Conservation (phyloP, 37 sponge, comb jelly and placozoan species). For the Cladorhizidae sp. region DNA sequence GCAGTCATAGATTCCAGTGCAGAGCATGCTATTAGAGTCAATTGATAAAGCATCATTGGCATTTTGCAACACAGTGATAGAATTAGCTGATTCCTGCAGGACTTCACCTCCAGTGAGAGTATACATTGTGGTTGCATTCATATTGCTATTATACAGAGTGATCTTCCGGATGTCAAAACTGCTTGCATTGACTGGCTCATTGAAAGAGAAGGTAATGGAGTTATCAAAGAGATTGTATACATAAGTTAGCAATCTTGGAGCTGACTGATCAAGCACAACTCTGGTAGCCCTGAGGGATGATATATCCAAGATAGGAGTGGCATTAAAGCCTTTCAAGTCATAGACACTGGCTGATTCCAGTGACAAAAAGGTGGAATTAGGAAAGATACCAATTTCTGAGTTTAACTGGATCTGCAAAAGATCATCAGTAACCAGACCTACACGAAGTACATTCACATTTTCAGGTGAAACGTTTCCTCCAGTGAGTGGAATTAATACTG, state of each 20-base stretch:
- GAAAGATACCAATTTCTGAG: slow-evolving; percentile 54
- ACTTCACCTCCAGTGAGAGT: slow-evolving; percentile 49
- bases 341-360: slow-evolving; percentile 39
- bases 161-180: slow-evolving; percentile 49
- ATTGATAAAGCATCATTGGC: slow-evolving; percentile 46
- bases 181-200: slow-evolving; percentile 70
- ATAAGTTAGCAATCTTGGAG: slow-evolving; percentile 64
- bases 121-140: slow-evolving; percentile 33
- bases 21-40: slow-evolving; percentile 47
- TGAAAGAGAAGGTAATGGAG: slow-evolving; percentile 73
- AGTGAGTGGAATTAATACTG: slow-evolving; percentile 35
- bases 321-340: slow-evolving; percentile 71
- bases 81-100: slow-evolving; percentile 12
- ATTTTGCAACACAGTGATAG: slow-evolving; percentile 29
- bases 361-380: slow-evolving; percentile 68
- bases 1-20: slow-evolving; percentile 61
- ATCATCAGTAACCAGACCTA: slow-evolving; percentile 49
- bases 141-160: slow-evolving; percentile 36
- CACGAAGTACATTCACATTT: slow-evolving; percentile 14
- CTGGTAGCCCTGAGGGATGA: slow-evolving; percentile 62
- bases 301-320: slow-evolving; percentile 53
- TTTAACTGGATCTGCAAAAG: slow-evolving; percentile 45
- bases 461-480: slow-evolving; percentile 34
- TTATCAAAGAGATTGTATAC: slow-evolving; percentile 69
- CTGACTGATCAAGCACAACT: slow-evolving; percentile 50